Evolutionary conservation across 2,797 vertebrate species (phyloP).

Genomic region (Gastrophryne carolinensis): DNA sequence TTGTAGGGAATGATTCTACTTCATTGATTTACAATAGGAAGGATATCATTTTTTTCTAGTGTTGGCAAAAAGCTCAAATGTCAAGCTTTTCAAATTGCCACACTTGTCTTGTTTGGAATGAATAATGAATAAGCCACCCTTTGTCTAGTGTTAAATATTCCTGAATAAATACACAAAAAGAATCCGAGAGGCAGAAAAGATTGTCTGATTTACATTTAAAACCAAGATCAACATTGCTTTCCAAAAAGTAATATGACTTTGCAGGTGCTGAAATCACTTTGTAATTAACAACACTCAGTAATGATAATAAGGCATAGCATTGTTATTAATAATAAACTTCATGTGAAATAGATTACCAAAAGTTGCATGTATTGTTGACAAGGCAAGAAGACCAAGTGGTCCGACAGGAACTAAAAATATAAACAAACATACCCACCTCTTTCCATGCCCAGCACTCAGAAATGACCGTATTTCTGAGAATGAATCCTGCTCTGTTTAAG

Average conservation of each 20-base stretch:
- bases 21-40: conserved; percentile 89
- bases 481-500: too few species aligned
- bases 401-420: too few species aligned
- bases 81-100: conserved; percentile 92
- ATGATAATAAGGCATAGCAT: conserved; percentile 37
- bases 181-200: conserved; percentile 75
- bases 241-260: conserved; percentile 68
- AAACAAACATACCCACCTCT: too few species aligned
- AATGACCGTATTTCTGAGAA: too few species aligned
- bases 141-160: conserved; percentile 96
- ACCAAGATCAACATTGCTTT: conserved; percentile 78
- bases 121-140: conserved; percentile 92
- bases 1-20: conserved; percentile 85
- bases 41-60: conserved; percentile 90
- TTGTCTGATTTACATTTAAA: conserved; percentile 85
- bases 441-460: too few species aligned
- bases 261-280: conserved; percentile 67
- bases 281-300: conserved; percentile 65
- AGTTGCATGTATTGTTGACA: too few species aligned
- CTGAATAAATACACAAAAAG: conserved; percentile 88
- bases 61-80: conserved; percentile 93
- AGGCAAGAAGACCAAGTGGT: too few species aligned
- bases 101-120: conserved; percentile 86
- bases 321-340: too few species aligned
- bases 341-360: too few species aligned